phyloP scores from a whole-genome alignment of 2,113 vertebrate genomes.

The Sapayoa aenigma region DNA sequence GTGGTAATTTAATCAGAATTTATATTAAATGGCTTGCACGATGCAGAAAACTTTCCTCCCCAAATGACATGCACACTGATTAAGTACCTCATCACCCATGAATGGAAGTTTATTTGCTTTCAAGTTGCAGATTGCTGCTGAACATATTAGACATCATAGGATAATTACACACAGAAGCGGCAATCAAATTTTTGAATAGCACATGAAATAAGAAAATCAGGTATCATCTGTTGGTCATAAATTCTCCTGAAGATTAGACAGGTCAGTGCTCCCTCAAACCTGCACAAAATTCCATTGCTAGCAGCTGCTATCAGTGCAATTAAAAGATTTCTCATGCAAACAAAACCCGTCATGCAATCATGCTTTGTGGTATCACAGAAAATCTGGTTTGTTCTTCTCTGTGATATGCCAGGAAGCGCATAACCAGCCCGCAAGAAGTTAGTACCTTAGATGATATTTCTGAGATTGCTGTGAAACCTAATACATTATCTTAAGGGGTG shows the following conservation, averaged over 20 bases:
- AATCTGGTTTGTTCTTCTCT: conserved; percentile 25
- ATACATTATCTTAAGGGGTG: not conserved
- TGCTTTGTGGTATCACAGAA: conserved; percentile 74
- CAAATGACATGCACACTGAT: conserved; percentile 17
- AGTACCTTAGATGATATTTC: conserved; percentile 24
- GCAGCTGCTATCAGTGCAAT: conserved; percentile 26
- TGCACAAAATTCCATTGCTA: conserved; percentile 32
- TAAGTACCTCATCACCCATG: conserved; percentile 13
- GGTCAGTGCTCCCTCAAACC: conserved; percentile 24
- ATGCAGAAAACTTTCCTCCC: conserved; percentile 23
- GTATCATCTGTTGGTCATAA: not conserved
- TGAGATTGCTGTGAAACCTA: not conserved
- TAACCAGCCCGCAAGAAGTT: conserved; percentile 64
- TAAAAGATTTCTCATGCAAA: conserved; percentile 77
- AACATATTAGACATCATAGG: not conserved
- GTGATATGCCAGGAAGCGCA: conserved; percentile 57
- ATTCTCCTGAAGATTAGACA: conserved; percentile 40
- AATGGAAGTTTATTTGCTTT: conserved; percentile 37
- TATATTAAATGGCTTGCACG: conserved; percentile 42
- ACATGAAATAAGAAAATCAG: not conserved
- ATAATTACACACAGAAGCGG: not conserved
- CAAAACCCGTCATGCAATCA: conserved; percentile 83
- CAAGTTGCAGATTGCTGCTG: not conserved
- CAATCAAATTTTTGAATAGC: conserved; percentile 15
- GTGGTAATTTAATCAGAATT: conserved; percentile 22